phyloP scores from a whole-genome alignment of 1,140 invertebrate genomes.

The Mesaphorura yosii region DNA sequence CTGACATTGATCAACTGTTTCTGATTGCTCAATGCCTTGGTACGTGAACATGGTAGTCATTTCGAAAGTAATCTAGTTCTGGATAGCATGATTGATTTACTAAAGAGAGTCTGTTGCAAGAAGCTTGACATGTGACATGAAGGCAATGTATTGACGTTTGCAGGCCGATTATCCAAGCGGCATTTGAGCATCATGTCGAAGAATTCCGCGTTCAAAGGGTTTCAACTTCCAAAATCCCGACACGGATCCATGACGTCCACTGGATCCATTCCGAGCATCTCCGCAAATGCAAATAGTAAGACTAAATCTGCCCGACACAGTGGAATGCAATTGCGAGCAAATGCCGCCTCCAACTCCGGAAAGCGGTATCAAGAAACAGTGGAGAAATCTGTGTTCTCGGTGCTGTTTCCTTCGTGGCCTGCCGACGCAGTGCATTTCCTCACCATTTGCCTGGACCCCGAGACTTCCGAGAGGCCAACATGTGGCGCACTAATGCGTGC shows the following conservation, averaged over 20 bases:
- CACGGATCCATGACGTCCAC: constrained; percentile 28
- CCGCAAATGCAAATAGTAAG: background rate
- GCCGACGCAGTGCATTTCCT: constrained; percentile 27
- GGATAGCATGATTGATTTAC: too few species aligned
- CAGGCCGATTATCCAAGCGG: constrained; percentile 26
- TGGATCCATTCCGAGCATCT: constrained; percentile 6
- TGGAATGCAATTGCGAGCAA: constrained; percentile 9
- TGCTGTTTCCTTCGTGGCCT: constrained; percentile 29
- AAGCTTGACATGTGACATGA: background rate
- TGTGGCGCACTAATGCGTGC: constrained; percentile 24
- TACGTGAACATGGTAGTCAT: constrained; percentile 34
- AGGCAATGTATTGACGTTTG: background rate
- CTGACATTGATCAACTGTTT: constrained; percentile 81
- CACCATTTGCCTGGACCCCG: constrained; percentile 28
- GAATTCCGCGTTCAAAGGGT: constrained; percentile 30
- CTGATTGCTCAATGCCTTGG: constrained; percentile 62
- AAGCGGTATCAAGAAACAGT: background rate
- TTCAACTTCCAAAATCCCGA: constrained; percentile 26
- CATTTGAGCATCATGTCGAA: constrained; percentile 29
- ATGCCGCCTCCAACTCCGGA: background rate
- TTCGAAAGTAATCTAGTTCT: too few species aligned
- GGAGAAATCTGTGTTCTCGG: constrained; percentile 24
- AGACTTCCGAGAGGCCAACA: constrained; percentile 23
- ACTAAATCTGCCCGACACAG: background rate
- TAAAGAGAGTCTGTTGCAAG: too few species aligned